Conservation (phyloP, 2,797 vertebrate species). For the Tadarida brasiliensis region DNA sequence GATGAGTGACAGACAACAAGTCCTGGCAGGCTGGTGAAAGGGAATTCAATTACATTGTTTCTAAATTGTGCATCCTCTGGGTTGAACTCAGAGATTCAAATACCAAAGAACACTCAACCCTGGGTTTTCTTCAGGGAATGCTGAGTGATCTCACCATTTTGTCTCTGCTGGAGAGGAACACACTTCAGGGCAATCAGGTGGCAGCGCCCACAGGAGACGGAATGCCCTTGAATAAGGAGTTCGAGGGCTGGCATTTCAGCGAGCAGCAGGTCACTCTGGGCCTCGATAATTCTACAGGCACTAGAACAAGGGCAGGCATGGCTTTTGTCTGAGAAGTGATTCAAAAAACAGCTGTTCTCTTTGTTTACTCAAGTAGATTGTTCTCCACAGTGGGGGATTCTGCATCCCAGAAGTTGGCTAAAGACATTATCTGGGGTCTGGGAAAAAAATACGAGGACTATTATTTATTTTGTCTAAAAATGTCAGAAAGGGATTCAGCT, state of each 20-base stretch:
- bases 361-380: conserved; percentile 64
- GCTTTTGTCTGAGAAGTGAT: conserved; percentile 68
- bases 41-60: conserved; percentile 12
- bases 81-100: conserved; percentile 52
- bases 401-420: conserved; percentile 2
- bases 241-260: neutral
- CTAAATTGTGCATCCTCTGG: conserved; percentile 62
- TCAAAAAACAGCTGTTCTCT: conserved; percentile 65
- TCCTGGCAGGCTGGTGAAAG: conserved; percentile 41
- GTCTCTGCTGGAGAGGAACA: conserved; percentile 24
- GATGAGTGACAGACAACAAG: conserved; percentile 75
- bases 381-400: conserved; percentile 38
- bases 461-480: conserved; percentile 41
- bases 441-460: neutral
- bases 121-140: conserved; percentile 2
- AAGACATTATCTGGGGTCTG: neutral
- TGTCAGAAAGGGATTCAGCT: neutral
- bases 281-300: rapidly evolving
- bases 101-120: conserved; percentile 55
- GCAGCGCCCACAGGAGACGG: neutral
- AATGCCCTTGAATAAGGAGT: rapidly evolving
- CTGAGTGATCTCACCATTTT: neutral
- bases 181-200: neutral
- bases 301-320: neutral
- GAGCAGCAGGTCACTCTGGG: neutral